Evolutionary conservation across 2,888 invertebrate genomes (phyloP).

Genomic region (Norana najaformis): DNA sequence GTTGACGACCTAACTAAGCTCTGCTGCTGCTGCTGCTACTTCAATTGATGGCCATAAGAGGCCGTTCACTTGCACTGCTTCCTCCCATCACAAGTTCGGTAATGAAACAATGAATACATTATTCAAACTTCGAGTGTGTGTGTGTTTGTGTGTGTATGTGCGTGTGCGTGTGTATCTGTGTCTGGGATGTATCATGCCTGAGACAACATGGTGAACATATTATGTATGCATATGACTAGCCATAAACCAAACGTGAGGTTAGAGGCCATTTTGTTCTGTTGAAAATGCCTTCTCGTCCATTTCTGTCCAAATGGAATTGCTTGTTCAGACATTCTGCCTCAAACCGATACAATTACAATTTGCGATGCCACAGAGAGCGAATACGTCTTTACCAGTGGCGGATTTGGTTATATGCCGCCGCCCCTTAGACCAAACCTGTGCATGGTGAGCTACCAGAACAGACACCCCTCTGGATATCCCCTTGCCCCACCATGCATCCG

Average conservation of each 20-base stretch:
- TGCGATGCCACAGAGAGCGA: not conserved
- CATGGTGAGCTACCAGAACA: no score
- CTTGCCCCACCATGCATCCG: no score
- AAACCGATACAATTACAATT: not conserved
- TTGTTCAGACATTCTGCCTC: not conserved
- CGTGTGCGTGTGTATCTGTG: not conserved
- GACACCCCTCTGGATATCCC: no score
- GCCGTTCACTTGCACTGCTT: not conserved
- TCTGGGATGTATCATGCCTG: not conserved
- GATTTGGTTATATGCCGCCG: no score
- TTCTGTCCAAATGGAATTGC: not conserved
- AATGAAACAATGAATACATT: slow-evolving; percentile 13
- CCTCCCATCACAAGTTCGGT: not conserved
- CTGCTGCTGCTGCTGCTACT: not conserved
- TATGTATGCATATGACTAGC: not conserved
- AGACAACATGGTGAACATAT: not conserved
- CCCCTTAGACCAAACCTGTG: no score
- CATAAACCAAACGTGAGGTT: not conserved
- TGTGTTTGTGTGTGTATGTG: no score
- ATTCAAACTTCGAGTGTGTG: not conserved
- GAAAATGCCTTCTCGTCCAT: not conserved
- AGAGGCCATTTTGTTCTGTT: not conserved
- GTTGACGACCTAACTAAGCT: not conserved
- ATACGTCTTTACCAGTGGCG: not conserved
- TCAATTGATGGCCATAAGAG: slow-evolving; percentile 1